Base-by-base conservation (phyloP, 2,888 invertebrate species). In the Notocelia uddmanniana region DNA sequence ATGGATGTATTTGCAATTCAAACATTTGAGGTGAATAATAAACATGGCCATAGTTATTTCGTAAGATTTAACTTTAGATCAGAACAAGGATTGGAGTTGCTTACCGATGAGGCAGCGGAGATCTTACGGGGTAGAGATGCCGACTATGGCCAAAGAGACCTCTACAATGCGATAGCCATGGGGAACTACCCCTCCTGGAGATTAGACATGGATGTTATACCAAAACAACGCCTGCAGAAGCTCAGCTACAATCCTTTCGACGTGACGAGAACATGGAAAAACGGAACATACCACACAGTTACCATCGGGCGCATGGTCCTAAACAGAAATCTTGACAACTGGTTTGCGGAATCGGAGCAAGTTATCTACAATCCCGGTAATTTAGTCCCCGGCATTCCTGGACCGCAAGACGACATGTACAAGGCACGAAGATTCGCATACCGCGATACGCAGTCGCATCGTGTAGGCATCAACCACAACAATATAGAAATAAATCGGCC, bases 401-500 rank as follows among this genome's bases (percentile, higher is more conserved):
- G 97, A 5, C 97, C 97, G 60, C 97, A 97, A 0, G 98, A 98
- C 85, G 97, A 96, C 87, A 96, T 98, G 96, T 94, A 98, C 67
- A 94, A 96, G 83, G 97, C 96, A 13, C 95, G 97, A 70, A 90
- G 97, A 0, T 97, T 97, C 85, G 94, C 97, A 0, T 97, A 98
- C 83, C 94, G 95, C 0, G 98, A 98, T 86, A 97, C 98, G 0
- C 98, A 98, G 81, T 34, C 54, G 15, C 83, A 94, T 95, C 0
- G 98, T 98, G 86, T 98, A 79, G 98, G 98, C 9, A 91, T 97
- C 13, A 98, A 98, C 91, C 96, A 96, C 85, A 93, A 96, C 73
- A 97, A 98, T 85, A 92, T 98, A 52, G 97, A 98, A 0, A 97
- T 98, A 55, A 98, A 98, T 88, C 97, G 97, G 85, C 98, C 98